These are phyloP conservation scores for Alentia gelatinosa DNA, from an alignment of 2,888 invertebrate genomes.

Conservation along the genomic window DNA sequence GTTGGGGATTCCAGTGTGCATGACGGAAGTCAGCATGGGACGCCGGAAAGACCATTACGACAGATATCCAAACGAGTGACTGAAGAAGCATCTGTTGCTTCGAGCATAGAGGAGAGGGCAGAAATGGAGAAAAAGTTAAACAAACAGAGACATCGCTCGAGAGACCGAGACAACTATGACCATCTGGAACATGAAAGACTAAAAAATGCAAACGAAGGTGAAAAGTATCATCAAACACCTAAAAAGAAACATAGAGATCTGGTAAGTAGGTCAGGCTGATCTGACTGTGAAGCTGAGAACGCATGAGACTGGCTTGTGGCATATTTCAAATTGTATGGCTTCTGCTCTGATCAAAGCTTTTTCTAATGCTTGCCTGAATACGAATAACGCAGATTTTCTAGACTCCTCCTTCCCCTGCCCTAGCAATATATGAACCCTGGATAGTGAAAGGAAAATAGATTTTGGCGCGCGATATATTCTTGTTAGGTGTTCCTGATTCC, in stretches of 20 bases:
- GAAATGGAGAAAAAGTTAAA: background rate
- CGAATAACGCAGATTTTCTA: too few species aligned
- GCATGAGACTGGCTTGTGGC: too few species aligned
- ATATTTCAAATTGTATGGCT: too few species aligned
- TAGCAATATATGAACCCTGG: too few species aligned
- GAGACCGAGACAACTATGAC: slow-evolving; percentile 17
- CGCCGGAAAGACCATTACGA: background rate
- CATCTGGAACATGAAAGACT: background rate
- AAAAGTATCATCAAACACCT: background rate
- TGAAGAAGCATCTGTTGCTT: background rate
- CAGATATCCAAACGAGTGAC: background rate
- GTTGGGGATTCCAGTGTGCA: background rate
- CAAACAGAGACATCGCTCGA: background rate
- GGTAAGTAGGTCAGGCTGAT: background rate
- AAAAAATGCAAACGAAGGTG: background rate
- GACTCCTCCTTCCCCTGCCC: too few species aligned
- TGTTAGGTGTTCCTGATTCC: too few species aligned
- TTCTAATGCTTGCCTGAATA: too few species aligned
- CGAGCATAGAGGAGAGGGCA: background rate
- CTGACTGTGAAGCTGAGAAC: too few species aligned
- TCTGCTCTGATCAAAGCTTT: too few species aligned
- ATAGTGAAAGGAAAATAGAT: too few species aligned
- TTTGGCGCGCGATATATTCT: too few species aligned
- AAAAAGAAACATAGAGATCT: background rate
- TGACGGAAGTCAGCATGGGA: background rate